Conservation (phyloP, 2,113 vertebrate genomes). For the Oncorhynchus nerka region DNA sequence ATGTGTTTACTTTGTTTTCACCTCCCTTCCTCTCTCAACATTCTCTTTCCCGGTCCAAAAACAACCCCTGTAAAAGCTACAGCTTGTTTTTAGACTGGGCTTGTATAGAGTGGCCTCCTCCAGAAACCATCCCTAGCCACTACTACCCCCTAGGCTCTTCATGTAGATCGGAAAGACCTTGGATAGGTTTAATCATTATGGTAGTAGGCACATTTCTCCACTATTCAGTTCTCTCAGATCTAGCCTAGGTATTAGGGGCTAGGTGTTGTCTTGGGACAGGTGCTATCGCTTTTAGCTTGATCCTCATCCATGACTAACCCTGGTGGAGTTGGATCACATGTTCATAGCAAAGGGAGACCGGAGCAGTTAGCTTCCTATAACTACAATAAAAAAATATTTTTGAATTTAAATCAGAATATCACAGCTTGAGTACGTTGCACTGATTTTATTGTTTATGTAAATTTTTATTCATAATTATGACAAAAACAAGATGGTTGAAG, state of each 20-base stretch:
- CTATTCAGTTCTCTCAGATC: too few species aligned
- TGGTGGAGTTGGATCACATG: conserved; percentile 21
- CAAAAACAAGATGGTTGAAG: conserved; percentile 40
- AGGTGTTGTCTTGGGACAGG: conserved; percentile 30
- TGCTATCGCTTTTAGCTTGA: background rate
- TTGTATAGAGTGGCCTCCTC: too few species aligned
- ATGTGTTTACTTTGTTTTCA: conserved; percentile 27
- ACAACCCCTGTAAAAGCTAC: background rate
- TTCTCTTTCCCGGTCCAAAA: conserved; percentile 40
- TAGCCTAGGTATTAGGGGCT: conserved; percentile 35
- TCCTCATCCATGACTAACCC: conserved; percentile 32
- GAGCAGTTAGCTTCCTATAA: conserved; percentile 31
- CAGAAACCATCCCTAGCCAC: conserved; percentile 21
- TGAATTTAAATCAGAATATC: conserved; percentile 67
- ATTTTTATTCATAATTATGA: conserved; percentile 34
- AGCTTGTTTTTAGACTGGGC: too few species aligned
- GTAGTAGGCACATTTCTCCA: conserved; percentile 8
- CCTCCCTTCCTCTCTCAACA: conserved; percentile 41
- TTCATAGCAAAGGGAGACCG: conserved; percentile 18
- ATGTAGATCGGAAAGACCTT: conserved; percentile 39
- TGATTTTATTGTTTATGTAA: conserved; percentile 57
- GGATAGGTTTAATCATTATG: conserved; percentile 31
- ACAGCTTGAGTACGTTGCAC: conserved; percentile 81
- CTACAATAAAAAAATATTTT: conserved; percentile 35
- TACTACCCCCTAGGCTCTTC: conserved; percentile 47